Base-by-base conservation (phyloP, 2,888 invertebrate genomes). In the Dicyrtomina minuta region DNA sequence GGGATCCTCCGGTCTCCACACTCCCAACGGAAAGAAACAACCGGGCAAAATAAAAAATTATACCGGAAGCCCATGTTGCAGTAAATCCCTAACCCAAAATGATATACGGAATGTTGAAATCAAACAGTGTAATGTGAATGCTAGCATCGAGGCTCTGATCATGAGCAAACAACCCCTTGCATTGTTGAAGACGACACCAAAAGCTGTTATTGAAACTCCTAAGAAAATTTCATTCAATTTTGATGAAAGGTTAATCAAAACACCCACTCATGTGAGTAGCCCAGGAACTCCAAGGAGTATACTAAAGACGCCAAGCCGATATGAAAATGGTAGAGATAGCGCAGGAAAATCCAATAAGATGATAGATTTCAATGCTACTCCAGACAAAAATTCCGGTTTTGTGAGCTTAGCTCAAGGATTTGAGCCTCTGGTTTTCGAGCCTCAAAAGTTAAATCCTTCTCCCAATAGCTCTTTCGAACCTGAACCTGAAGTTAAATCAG, bases 161-260 rank as follows among this genome's bases (percentile, higher is more conserved):
- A 60, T 46, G 2, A 68, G 70, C 24, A 20, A 20, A 10, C 59
- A 64, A 17, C 51, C 69, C 39, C 27, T 73, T 15, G 44, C 71
- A 20, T 26, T 70, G 5, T 49, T 60, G 2, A 46, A 65, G 58
- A 65, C 60, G 8, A 43, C 51, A 2, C 58, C 51, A 3, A 58
- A 62, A 43, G 55, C 56, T n/a, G 20, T 61, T 8, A 27, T 24
- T n/a, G 60, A 61, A 53, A 76, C 76, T 20, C 75, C 76, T 1
- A 76, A 76, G 64, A 74, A 72, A 55, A 75, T 76, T 13, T 69
- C 72, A 61, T 76, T 76, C 65, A 76, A 74, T 72, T 73, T 76
- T 24, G 68, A 71, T 20, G 74, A 74, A 49, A 71, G 73, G 46
- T 46, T 73, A 13, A 64, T 75, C 1, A 72, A 70, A 53, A 76